These are phyloP conservation scores for Catharus minimus DNA, from an alignment of 2,113 vertebrate genomes.

Conservation along the genomic window DNA sequence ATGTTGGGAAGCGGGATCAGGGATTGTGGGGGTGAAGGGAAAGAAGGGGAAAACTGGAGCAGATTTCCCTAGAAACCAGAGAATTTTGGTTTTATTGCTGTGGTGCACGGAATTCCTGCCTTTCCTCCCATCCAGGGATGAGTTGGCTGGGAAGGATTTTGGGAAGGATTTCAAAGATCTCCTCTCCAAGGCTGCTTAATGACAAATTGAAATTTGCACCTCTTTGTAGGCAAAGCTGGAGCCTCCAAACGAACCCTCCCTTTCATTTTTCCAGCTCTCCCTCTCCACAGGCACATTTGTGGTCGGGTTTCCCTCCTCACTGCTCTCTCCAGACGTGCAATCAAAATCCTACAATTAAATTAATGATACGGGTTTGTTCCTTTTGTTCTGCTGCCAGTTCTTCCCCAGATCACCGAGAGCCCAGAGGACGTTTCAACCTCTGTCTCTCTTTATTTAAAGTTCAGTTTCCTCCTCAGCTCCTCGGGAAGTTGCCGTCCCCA, in stretches of 20 bases:
- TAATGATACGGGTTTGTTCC: neutral
- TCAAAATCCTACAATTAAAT: neutral
- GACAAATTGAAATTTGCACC: neutral
- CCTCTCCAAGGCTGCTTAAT: neutral
- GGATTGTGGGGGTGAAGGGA: neutral
- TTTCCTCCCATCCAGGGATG: accelerated
- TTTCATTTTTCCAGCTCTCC: neutral
- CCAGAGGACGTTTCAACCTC: neutral
- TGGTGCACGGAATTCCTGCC: neutral
- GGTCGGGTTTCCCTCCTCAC: neutral
- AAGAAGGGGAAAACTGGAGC: accelerated
- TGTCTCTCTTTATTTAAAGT: neutral
- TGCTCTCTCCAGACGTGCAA: neutral
- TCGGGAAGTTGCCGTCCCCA: neutral
- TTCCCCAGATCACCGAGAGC: neutral
- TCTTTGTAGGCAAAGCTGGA: neutral
- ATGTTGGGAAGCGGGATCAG: neutral
- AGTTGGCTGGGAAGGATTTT: neutral
- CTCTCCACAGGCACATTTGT: neutral
- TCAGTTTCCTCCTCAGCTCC: neutral
- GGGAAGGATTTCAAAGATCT: neutral
- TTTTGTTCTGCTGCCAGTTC: neutral
- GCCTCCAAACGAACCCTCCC: neutral
- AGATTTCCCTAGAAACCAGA: neutral
- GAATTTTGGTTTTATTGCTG: neutral